phyloP scores from a whole-genome alignment of 2,113 vertebrate genomes.

The Centropus unirufus region DNA sequence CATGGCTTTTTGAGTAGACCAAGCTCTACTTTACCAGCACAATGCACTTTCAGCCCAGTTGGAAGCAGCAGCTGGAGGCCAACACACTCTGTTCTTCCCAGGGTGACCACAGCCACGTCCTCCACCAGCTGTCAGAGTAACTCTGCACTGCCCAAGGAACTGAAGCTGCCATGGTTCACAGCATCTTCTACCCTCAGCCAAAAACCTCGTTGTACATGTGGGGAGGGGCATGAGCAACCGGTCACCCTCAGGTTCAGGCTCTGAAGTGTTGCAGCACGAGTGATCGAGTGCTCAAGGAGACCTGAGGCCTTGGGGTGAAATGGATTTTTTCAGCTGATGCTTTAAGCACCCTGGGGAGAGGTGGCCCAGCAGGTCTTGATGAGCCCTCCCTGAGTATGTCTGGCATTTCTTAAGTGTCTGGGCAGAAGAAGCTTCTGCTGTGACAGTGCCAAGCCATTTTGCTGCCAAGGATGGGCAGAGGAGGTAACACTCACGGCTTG shows the following conservation, averaged over 20 bases:
- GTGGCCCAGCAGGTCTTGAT: accelerated
- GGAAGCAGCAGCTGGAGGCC: background rate
- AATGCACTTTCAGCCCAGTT: accelerated
- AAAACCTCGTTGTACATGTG: accelerated
- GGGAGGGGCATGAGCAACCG: accelerated
- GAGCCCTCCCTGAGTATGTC: accelerated
- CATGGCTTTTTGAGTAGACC: background rate
- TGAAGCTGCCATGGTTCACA: accelerated
- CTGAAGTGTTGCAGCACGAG: accelerated
- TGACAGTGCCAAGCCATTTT: background rate
- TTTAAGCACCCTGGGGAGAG: background rate
- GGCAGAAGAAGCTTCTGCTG: background rate
- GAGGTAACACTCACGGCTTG: background rate
- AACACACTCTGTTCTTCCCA: accelerated
- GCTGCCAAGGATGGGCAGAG: accelerated
- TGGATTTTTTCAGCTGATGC: background rate
- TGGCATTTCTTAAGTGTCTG: background rate
- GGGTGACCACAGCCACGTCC: background rate
- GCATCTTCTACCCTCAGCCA: background rate
- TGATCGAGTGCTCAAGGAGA: background rate
- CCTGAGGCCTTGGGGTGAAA: background rate
- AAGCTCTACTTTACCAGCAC: background rate
- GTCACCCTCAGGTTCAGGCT: accelerated
- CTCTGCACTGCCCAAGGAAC: background rate
- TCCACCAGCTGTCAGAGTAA: background rate